Conservation (phyloP, 1,140 invertebrate species). For the Tyrophagus putrescentiae region DNA sequence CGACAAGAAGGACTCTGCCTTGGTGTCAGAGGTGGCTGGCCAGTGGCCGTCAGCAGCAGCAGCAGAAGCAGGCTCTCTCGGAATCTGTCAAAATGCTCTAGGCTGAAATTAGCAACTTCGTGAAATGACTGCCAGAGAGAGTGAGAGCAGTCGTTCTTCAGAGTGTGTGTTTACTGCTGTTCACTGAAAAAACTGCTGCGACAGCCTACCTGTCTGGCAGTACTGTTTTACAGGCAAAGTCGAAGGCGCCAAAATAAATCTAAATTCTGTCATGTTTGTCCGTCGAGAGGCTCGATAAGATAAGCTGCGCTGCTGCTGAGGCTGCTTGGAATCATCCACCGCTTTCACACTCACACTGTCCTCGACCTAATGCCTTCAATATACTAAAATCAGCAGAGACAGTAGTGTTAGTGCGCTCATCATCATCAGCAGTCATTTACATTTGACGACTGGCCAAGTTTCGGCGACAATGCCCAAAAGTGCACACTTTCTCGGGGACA, state of each 20-base stretch:
- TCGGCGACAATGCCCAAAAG: too few relatives aligned
- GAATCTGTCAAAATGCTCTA: slow-evolving; percentile 14
- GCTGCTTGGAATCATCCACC: not conserved
- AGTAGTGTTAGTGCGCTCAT: too few relatives aligned
- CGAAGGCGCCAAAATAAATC: slow-evolving; percentile 14
- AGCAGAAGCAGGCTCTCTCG: not conserved
- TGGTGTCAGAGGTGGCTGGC: too few relatives aligned
- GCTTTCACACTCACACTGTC: too few relatives aligned
- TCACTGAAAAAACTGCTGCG: not conserved
- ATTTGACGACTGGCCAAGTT: too few relatives aligned
- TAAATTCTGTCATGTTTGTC: slow-evolving; percentile 14
- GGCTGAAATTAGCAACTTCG: slow-evolving; percentile 14
- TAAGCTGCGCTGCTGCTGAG: not conserved
- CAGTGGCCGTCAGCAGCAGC: too few relatives aligned
- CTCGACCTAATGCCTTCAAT: too few relatives aligned
- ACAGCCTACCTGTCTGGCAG: slow-evolving; percentile 1
- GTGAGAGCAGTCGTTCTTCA: too few relatives aligned
- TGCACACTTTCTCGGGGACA: too few relatives aligned
- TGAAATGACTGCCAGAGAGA: slow-evolving; percentile 1
- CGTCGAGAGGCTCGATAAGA: not conserved
- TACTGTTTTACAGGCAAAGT: not conserved
- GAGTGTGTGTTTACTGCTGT: too few relatives aligned
- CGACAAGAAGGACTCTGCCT: not conserved
- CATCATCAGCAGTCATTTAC: too few relatives aligned
- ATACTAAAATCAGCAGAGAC: too few relatives aligned